A percentile compares a stretch with the other conserved stretches of the same genome.
Conservation (phyloP, 53 echinoderm and acorn worm species). For the Mesocentrotus franciscanus region DNA sequence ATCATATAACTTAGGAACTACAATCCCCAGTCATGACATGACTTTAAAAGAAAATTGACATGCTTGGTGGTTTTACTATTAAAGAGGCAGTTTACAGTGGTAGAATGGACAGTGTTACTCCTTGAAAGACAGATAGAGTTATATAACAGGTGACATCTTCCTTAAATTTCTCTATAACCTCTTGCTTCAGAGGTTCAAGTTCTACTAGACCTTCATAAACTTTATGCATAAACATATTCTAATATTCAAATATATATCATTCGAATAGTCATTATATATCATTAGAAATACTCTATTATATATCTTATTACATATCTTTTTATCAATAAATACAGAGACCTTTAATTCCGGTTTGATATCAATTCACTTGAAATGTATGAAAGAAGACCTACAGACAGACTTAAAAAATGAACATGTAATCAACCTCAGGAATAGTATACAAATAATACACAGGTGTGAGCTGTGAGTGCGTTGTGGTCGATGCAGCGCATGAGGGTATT, state of each 20-base stretch:
- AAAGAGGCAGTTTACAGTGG: not conserved
- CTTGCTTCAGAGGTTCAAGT: not conserved
- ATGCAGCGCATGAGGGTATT: no score
- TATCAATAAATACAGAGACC: not conserved
- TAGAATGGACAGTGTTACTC: not conserved
- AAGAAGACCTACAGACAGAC: not conserved
- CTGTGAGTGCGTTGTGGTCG: no score
- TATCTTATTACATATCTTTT: not conserved
- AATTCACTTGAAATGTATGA: not conserved
- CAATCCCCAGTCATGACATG: not conserved
- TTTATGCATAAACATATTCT: not conserved
- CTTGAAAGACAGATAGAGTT: not conserved
- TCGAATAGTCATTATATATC: no score
- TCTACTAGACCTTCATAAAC: not conserved
- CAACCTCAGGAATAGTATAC: no score
- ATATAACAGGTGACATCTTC: not conserved
- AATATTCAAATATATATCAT: no score
- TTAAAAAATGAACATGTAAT: not conserved
- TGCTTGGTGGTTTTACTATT: not conserved
- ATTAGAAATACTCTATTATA: not conserved
- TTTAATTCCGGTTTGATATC: not conserved
- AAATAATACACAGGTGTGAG: no score
- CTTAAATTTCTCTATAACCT: not conserved
- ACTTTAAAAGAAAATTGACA: not conserved
- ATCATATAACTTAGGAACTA: not conserved